Conservation (phyloP, 2,113 vertebrate genomes). For the Puma concolor region DNA sequence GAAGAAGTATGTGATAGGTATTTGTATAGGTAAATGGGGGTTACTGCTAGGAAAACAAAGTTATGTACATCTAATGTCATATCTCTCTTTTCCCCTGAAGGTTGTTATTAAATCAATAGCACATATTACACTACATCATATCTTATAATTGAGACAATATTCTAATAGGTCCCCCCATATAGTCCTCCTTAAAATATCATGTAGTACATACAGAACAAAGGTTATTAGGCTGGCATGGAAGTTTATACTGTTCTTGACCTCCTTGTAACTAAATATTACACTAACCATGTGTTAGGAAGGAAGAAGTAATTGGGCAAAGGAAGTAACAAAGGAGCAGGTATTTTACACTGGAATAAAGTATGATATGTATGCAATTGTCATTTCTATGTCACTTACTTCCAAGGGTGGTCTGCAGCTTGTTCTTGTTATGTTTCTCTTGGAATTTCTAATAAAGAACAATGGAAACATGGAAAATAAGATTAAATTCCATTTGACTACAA, state of each 20-base stretch:
- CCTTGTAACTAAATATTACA: not conserved
- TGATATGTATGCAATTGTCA: not conserved
- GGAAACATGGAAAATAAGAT: constrained; percentile 69
- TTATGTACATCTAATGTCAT: not conserved
- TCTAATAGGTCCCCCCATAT: not conserved
- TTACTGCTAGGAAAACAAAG: not conserved
- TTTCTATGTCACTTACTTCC: constrained; percentile 91
- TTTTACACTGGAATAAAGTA: constrained; percentile 26
- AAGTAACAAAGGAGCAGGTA: not conserved
- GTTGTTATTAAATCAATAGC: not conserved
- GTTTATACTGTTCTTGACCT: not conserved
- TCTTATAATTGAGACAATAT: constrained; percentile 6
- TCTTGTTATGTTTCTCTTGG: constrained; percentile 92
- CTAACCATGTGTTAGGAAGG: not conserved
- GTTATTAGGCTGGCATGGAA: not conserved
- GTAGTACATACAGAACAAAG: not conserved
- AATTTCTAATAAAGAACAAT: constrained; percentile 88
- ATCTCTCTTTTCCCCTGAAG: not conserved
- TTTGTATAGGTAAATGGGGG: not conserved
- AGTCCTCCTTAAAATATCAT: not conserved
- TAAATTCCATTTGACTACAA: not conserved
- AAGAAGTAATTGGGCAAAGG: not conserved
- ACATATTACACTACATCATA: not conserved
- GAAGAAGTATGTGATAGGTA: not conserved
- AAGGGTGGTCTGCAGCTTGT: constrained; percentile 88